Conservation (phyloP, 2,888 invertebrate genomes). For the Mylabris sibirica region DNA sequence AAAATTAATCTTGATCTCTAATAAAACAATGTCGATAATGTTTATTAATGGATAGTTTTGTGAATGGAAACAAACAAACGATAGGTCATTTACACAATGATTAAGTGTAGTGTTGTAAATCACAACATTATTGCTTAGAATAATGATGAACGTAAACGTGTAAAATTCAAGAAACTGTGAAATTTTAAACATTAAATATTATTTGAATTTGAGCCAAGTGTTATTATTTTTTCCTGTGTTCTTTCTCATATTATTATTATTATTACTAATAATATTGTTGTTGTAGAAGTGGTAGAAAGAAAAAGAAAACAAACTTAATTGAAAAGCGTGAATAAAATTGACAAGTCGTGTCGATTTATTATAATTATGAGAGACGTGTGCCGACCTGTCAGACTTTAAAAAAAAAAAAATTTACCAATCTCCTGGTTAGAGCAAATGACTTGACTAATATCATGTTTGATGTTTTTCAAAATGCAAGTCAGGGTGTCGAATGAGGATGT, state of each 20-base stretch:
- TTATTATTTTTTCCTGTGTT: background rate
- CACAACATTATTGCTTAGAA: slow-evolving; percentile 50
- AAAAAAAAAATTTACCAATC: slow-evolving; percentile 20
- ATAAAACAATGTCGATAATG: background rate
- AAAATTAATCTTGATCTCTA: background rate
- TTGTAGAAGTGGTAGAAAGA: background rate
- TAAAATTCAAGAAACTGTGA: slow-evolving; percentile 39
- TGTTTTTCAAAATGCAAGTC: slow-evolving; percentile 51
- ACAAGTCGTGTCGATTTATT: slow-evolving; percentile 48
- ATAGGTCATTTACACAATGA: slow-evolving; percentile 53
- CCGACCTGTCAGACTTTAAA: slow-evolving; percentile 33
- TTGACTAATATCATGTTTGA: slow-evolving; percentile 46
- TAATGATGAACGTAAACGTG: slow-evolving; percentile 46
- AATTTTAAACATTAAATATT: background rate
- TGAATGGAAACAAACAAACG: slow-evolving; percentile 50
- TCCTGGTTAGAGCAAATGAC: slow-evolving; percentile 47
- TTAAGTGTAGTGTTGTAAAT: slow-evolving; percentile 53
- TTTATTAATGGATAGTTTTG: slow-evolving; percentile 39
- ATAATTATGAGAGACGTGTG: slow-evolving; percentile 48
- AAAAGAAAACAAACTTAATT: slow-evolving; percentile 15
- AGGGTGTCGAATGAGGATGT: slow-evolving; percentile 48
- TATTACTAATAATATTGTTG: no score
- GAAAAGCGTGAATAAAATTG: slow-evolving; percentile 47
- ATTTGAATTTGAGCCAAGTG: background rate
- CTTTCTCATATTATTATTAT: background rate